These are phyloP conservation scores for Drosophila monieri DNA, from an alignment of 2,888 invertebrate genomes.

Conservation along the genomic window DNA sequence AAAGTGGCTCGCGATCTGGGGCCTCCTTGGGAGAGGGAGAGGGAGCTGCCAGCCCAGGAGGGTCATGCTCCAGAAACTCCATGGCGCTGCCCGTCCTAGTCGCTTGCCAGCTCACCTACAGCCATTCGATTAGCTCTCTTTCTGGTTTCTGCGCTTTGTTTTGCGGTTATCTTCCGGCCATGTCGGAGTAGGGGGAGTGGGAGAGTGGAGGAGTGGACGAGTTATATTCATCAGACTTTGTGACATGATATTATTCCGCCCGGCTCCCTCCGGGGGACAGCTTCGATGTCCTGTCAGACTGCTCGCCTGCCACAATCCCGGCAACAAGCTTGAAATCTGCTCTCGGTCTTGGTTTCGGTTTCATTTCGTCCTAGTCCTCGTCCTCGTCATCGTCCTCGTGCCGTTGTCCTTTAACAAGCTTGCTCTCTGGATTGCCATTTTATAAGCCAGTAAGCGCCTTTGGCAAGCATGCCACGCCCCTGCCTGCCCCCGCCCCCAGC, in stretches of 20 bases:
- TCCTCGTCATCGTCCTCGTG: too few species aligned
- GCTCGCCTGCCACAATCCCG: slow-evolving; percentile 20
- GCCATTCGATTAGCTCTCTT: slow-evolving; percentile 11
- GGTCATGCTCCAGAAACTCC: too few species aligned
- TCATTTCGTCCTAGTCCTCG: slow-evolving; percentile 1
- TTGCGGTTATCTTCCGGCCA: slow-evolving; percentile 8
- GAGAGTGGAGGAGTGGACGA: neutral
- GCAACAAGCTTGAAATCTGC: slow-evolving; percentile 30
- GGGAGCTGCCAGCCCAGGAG: too few species aligned
- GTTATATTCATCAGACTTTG: slow-evolving; percentile 29
- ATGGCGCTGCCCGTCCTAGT: too few species aligned
- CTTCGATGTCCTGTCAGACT: slow-evolving; percentile 15
- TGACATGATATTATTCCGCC: slow-evolving; percentile 34
- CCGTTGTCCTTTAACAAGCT: slow-evolving; percentile 31
- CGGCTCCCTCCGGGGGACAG: slow-evolving; percentile 10
- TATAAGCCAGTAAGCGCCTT: slow-evolving; percentile 58
- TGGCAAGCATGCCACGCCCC: neutral
- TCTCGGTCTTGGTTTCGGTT: slow-evolving; percentile 19
- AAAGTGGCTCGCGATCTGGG: too few species aligned
- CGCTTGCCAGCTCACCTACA: too few species aligned
- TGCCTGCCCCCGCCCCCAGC: neutral
- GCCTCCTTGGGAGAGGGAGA: too few species aligned
- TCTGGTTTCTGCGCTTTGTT: slow-evolving; percentile 25
- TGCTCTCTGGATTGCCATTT: slow-evolving; percentile 28
- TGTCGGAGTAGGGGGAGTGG: neutral